Evolutionary conservation across 2,888 invertebrate genomes (phyloP).

Genomic region (Drosophila fungiperda): DNA sequence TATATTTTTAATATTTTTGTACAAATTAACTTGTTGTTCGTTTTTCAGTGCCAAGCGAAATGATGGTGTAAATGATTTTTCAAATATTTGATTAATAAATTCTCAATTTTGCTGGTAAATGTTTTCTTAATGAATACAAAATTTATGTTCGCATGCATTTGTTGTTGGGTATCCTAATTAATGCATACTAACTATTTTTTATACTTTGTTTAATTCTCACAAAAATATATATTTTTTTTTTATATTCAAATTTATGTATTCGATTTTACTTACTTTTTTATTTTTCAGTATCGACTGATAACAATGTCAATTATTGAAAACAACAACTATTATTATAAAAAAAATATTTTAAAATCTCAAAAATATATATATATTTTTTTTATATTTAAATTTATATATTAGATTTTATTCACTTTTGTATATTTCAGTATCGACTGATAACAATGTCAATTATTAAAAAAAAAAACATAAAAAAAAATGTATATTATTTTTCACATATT

Average conservation of each 20-base stretch:
- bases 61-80: conserved; percentile 7
- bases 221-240: neutral
- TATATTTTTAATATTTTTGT: conserved; percentile 11
- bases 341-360: neutral
- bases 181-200: neutral
- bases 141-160: neutral
- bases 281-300: neutral
- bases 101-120: neutral
- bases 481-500: neutral
- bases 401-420: neutral
- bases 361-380: neutral
- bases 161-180: neutral
- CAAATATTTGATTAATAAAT: neutral
- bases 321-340: neutral
- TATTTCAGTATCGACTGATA: neutral
- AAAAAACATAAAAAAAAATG: neutral
- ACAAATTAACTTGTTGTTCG: conserved; percentile 32
- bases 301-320: neutral
- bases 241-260: neutral
- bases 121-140: neutral
- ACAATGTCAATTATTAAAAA: too few relatives aligned
- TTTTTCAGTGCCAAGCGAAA: conserved; percentile 21
- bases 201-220: neutral
- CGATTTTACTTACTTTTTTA: neutral
- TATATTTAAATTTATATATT: neutral